A percentile compares a stretch with the other conserved stretches of the same genome.
Evolutionary conservation across 2,888 invertebrate genomes (phyloP).

Genomic region (Podabrus alpinus): DNA sequence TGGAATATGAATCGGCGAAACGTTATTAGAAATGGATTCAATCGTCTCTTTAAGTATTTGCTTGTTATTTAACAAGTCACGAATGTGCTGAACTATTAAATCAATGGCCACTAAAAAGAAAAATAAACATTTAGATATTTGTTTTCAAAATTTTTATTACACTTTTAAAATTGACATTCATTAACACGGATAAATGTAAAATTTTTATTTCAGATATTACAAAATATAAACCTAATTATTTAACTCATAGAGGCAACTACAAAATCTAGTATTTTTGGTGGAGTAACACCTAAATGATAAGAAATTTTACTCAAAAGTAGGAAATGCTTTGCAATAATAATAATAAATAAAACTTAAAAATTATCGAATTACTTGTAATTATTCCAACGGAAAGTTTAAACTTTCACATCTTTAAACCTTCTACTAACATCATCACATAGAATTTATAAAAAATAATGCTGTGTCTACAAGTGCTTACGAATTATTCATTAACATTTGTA

Average conservation of each 20-base stretch:
- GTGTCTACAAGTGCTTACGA: not conserved
- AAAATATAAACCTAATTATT: not conserved
- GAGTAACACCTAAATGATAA: not conserved
- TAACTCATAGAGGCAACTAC: not conserved
- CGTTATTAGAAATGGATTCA: constrained; percentile 3
- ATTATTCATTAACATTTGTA: not conserved
- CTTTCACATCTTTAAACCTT: not conserved
- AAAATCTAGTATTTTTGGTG: not conserved
- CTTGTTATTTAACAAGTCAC: constrained; percentile 78
- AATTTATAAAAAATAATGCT: not conserved
- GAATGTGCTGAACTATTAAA: constrained; percentile 95
- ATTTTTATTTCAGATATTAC: not conserved
- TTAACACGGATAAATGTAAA: not conserved
- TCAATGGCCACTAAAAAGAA: constrained; percentile 90
- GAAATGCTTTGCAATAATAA: not conserved
- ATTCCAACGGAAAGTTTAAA: not conserved
- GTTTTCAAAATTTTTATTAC: not conserved
- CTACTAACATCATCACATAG: not conserved
- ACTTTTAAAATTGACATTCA: constrained; percentile 1
- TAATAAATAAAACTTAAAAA: not conserved
- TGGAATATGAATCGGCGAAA: constrained; percentile 37
- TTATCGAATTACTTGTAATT: not conserved
- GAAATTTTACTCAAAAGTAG: not conserved
- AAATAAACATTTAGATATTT: constrained; percentile 33
- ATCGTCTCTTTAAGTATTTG: constrained; percentile 44